Percentiles rank a stretch among this genome's conserved stretches.
These are phyloP conservation scores for Drosophila emarginata DNA, from an alignment of 2,888 invertebrate species.

Conservation along the genomic window DNA sequence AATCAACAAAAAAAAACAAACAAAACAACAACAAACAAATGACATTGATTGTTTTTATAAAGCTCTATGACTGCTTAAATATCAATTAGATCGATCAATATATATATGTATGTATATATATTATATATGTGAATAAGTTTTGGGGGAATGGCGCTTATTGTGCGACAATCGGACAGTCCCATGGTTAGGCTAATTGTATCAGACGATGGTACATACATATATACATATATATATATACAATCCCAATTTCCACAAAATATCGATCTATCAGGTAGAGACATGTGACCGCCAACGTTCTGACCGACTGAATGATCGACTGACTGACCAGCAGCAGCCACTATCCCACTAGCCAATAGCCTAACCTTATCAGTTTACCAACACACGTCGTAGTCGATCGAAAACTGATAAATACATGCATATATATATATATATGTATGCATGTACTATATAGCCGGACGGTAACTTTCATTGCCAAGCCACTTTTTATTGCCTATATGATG, in stretches of 20 bases:
- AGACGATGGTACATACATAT: slow-evolving; percentile 61
- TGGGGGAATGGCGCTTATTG: neutral
- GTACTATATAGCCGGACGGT: neutral
- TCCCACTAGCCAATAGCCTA: neutral
- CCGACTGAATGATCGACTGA: slow-evolving; percentile 5
- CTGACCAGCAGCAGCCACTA: slow-evolving; percentile 20
- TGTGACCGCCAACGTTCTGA: slow-evolving; percentile 31
- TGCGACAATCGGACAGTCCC: slow-evolving; percentile 5
- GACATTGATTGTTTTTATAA: slow-evolving; percentile 62
- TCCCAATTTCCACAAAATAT: too few relatives aligned
- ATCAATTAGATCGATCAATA: slow-evolving; percentile 57
- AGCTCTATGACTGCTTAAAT: slow-evolving; percentile 54
- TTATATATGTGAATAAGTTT: neutral
- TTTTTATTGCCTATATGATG: slow-evolving; percentile 21
- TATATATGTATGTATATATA: neutral
- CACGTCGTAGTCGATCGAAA: slow-evolving; percentile 49
- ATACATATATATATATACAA: too few relatives aligned
- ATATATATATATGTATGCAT: slow-evolving; percentile 28
- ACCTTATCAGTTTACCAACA: slow-evolving; percentile 56
- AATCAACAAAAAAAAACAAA: slow-evolving; percentile 13
- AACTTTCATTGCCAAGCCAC: slow-evolving; percentile 43
- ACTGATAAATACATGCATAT: slow-evolving; percentile 18
- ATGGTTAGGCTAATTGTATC: slow-evolving; percentile 43
- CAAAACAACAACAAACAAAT: slow-evolving; percentile 33
- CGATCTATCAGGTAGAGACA: neutral